These are phyloP conservation scores for Nematolebias whitei DNA, from an alignment of 2,113 vertebrate genomes.

Conservation along the genomic window DNA sequence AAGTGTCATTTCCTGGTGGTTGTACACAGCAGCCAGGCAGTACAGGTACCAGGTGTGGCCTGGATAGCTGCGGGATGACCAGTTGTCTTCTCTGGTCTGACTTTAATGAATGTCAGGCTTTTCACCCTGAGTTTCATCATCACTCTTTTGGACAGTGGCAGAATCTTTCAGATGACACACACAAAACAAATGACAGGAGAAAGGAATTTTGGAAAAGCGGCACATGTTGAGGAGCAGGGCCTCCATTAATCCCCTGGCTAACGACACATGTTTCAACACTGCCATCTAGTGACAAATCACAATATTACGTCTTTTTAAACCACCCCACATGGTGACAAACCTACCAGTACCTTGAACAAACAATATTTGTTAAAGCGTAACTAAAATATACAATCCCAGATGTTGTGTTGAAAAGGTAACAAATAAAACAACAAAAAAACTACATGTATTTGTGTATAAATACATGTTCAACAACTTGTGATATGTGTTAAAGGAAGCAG, in stretches of 20 bases:
- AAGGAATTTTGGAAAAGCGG: constrained; percentile 41
- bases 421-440: neutral
- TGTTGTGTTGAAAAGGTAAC: neutral
- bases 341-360: neutral
- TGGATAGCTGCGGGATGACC: constrained; percentile 34
- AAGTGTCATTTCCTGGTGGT: constrained; percentile 26
- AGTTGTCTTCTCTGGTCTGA: constrained; percentile 55
- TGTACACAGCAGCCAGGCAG: constrained; percentile 20
- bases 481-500: constrained; percentile 21
- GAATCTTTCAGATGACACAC: constrained; percentile 26
- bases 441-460: neutral
- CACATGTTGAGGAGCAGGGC: constrained; percentile 60
- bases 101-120: constrained; percentile 61
- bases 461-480: constrained; percentile 1
- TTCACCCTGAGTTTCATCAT: constrained; percentile 62
- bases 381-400: neutral
- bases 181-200: constrained; percentile 9
- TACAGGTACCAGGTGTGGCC: constrained; percentile 49
- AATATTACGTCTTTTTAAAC: neutral
- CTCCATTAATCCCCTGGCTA: neutral
- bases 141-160: constrained; percentile 59
- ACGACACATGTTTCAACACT: constrained; percentile 50
- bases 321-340: neutral
- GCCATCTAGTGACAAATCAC: constrained; percentile 63
- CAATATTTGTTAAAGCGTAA: neutral